phyloP scores from a whole-genome alignment of 2,113 vertebrate species.

The Neoarius graeffei region DNA sequence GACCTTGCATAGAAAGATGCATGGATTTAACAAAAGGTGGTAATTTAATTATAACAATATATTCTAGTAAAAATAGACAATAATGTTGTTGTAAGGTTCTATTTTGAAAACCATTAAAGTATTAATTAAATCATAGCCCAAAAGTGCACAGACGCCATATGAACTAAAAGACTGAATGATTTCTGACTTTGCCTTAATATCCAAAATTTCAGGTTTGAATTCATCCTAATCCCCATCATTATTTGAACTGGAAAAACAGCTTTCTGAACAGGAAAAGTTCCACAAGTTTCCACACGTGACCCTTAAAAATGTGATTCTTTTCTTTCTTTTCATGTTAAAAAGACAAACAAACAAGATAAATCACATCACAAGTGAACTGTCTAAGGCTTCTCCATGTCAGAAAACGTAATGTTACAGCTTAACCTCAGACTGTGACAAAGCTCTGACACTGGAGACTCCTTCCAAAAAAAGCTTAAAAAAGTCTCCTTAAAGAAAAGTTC shows the following conservation, averaged over 20 bases:
- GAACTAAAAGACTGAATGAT: background rate
- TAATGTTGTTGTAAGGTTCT: background rate
- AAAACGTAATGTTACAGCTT: background rate
- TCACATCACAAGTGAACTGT: background rate
- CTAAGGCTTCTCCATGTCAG: background rate
- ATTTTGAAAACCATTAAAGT: background rate
- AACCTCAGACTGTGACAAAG: too few species aligned
- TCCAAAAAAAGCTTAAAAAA: background rate
- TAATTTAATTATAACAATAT: background rate
- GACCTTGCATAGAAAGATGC: too few species aligned
- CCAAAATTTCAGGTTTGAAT: background rate
- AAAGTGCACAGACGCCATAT: background rate
- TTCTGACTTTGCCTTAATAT: background rate
- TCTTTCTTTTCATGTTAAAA: background rate
- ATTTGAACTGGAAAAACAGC: background rate
- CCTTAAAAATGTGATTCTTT: background rate
- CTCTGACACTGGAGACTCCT: background rate
- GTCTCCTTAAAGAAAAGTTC: background rate
- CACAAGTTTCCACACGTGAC: background rate
- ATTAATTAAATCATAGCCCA: background rate
- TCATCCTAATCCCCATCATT: background rate
- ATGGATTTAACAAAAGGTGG: background rate
- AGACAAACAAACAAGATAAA: background rate
- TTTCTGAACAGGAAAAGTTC: too few species aligned
- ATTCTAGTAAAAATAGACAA: background rate